Conservation (phyloP, 2,888 invertebrate species). For the Cecidostiba fungosa region DNA sequence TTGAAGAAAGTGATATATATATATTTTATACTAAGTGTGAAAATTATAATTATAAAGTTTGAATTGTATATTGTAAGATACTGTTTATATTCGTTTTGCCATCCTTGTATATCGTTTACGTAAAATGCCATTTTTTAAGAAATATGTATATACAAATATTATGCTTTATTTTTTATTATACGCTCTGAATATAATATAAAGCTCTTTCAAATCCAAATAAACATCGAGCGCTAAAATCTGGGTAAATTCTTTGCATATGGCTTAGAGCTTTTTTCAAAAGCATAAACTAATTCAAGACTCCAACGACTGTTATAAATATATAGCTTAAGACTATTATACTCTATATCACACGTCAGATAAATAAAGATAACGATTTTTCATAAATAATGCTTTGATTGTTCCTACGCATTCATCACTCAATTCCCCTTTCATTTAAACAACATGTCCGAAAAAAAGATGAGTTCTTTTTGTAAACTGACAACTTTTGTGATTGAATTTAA, state of each 20-base stretch:
- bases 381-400: not conserved
- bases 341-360: not conserved
- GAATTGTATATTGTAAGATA: not conserved
- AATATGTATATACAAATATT: not conserved
- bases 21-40: too few relatives aligned
- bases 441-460: too few relatives aligned
- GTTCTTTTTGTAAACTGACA: too few relatives aligned
- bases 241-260: not conserved
- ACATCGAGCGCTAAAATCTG: not conserved
- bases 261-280: not conserved
- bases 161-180: not conserved
- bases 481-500: too few relatives aligned
- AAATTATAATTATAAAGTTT: not conserved
- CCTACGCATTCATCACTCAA: too few relatives aligned
- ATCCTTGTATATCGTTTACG: not conserved
- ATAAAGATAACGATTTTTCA: slow-evolving; percentile 9
- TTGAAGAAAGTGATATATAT: too few relatives aligned
- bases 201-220: not conserved
- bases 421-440: too few relatives aligned
- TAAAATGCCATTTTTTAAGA: not conserved
- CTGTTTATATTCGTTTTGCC: not conserved
- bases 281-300: not conserved
- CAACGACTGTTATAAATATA: slow-evolving; percentile 11
- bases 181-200: not conserved
- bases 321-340: not conserved